A percentile compares a stretch with the other conserved stretches of the same genome.
These are phyloP conservation scores for Nyctibius grandis DNA, from an alignment of 2,797 vertebrate genomes.

Conservation along the genomic window DNA sequence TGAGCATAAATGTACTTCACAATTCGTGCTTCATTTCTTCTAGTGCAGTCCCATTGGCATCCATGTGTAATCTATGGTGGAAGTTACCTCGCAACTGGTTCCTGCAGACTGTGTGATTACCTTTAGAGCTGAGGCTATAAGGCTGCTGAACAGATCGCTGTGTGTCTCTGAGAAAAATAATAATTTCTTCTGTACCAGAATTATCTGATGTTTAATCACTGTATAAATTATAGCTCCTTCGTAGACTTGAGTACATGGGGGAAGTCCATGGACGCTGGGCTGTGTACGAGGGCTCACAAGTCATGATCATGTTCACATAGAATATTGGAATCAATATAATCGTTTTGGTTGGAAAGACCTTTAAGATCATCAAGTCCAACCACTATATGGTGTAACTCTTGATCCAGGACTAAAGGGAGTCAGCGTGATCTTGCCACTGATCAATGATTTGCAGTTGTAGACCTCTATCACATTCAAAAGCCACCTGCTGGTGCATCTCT, in stretches of 20 bases:
- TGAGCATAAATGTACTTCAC: background rate
- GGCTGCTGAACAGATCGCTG: background rate
- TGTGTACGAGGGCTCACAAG: background rate
- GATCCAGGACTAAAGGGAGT: background rate
- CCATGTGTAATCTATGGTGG: background rate
- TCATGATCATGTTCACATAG: background rate
- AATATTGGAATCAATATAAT: no score
- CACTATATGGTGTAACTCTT: background rate
- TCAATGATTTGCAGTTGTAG: background rate
- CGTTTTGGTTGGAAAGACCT: no score
- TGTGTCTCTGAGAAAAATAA: background rate
- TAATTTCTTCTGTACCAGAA: background rate
- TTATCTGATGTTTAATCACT: background rate
- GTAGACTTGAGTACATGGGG: background rate
- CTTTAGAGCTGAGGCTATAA: background rate
- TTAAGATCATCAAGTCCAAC: no score
- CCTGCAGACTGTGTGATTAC: background rate
- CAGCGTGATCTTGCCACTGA: background rate
- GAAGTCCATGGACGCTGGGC: background rate
- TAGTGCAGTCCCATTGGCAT: background rate
- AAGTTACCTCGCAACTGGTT: background rate
- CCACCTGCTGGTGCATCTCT: background rate
- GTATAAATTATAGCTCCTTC: background rate
- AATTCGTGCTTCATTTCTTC: background rate
- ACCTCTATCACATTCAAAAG: background rate